A percentile compares a stretch with the other conserved stretches of the same genome.
These are phyloP conservation scores for Ptychoptera albimana DNA, from an alignment of 2,888 invertebrate genomes.

Conservation along the genomic window DNA sequence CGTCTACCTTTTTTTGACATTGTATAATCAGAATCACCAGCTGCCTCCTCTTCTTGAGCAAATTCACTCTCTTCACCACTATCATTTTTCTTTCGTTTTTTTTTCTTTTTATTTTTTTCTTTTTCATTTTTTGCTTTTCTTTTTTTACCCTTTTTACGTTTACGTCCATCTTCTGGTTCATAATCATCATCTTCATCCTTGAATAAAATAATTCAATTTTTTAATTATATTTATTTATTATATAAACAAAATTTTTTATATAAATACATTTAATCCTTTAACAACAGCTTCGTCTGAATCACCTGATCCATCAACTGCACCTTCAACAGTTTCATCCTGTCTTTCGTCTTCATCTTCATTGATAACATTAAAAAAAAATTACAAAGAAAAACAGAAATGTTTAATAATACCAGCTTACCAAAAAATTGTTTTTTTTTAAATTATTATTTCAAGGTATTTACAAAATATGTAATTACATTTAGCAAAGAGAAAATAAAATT, in stretches of 20 bases:
- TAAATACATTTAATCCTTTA: slow-evolving; percentile 5
- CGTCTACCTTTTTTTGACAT: slow-evolving; percentile 27
- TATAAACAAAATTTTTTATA: neutral
- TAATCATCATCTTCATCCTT: slow-evolving; percentile 61
- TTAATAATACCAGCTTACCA: neutral
- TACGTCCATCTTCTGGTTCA: slow-evolving; percentile 66
- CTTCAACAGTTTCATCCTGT: slow-evolving; percentile 5
- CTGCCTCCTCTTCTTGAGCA: slow-evolving; percentile 45
- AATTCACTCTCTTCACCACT: slow-evolving; percentile 78
- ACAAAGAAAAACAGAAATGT: neutral
- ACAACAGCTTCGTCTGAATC: slow-evolving; percentile 8
- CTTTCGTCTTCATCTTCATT: slow-evolving; percentile 6
- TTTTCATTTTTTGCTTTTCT: slow-evolving; percentile 81
- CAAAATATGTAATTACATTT: no score
- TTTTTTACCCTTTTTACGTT: slow-evolving; percentile 89
- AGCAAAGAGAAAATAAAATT: no score
- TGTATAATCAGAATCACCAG: slow-evolving; percentile 52
- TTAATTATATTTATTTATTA: neutral
- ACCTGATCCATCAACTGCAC: slow-evolving; percentile 1
- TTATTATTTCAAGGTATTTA: neutral
- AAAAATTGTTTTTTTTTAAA: neutral
- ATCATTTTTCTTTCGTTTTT: slow-evolving; percentile 83
- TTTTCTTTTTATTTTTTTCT: slow-evolving; percentile 87
- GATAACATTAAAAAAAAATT: neutral
- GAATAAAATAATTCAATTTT: slow-evolving; percentile 1